Conservation (phyloP, 2,888 invertebrate genomes). For the Oxycera nigricornis region DNA sequence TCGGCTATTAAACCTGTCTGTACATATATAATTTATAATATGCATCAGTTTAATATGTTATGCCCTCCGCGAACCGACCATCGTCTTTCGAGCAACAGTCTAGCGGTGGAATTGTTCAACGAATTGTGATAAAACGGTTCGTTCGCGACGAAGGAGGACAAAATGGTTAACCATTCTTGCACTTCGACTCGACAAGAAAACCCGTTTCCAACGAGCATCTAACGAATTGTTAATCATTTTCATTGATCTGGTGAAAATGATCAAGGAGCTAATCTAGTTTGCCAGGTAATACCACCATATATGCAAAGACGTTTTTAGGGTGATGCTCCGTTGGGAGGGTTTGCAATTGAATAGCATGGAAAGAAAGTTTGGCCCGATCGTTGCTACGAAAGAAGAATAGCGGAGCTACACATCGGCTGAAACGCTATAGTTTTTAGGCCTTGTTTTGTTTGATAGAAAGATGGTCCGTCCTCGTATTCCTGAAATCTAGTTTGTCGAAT, state of each 20-base stretch:
- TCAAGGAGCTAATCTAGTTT: constrained; percentile 19
- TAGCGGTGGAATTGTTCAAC: neutral
- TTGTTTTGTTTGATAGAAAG: no score
- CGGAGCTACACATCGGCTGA: no score
- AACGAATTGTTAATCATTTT: neutral
- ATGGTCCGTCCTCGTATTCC: no score
- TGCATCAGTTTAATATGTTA: constrained; percentile 19
- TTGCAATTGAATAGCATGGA: no score
- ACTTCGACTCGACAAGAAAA: neutral
- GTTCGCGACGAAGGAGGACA: neutral
- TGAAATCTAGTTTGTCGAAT: no score
- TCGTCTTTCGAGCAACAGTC: neutral
- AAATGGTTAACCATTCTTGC: neutral
- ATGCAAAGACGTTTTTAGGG: constrained; percentile 7
- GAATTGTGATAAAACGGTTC: neutral
- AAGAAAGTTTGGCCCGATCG: no score
- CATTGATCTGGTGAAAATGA: constrained; percentile 29
- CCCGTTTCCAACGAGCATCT: neutral
- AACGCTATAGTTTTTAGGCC: no score
- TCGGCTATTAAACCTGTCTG: constrained; percentile 21
- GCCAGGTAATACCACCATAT: neutral
- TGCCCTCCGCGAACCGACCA: neutral
- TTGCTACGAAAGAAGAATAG: no score
- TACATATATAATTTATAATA: constrained; percentile 26
- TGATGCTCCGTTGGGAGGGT: no score